Evolutionary conservation across 2,888 invertebrate species (phyloP).

Genomic region (Mythimna pallens): DNA sequence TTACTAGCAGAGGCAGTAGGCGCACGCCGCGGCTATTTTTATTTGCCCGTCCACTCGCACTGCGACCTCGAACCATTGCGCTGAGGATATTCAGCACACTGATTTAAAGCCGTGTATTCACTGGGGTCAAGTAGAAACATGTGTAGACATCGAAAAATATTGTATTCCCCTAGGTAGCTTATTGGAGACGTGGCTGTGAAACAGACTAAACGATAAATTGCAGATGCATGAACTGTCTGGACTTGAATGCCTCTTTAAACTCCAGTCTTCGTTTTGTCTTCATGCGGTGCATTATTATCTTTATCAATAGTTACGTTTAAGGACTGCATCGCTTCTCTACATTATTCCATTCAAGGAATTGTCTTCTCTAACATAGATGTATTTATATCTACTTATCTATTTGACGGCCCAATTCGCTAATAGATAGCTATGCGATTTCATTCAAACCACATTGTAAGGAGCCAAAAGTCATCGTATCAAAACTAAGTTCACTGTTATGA

Average conservation of each 20-base stretch:
- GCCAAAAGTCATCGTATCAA: too few species aligned
- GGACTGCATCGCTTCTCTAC: neutral
- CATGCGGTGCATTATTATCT: neutral
- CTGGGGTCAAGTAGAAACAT: neutral
- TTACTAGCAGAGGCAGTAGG: constrained; percentile 30
- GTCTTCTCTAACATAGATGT: neutral
- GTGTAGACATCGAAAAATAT: neutral
- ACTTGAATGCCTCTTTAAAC: too few species aligned
- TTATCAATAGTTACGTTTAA: neutral
- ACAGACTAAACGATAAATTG: neutral
- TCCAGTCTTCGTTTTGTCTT: neutral
- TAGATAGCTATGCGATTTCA: neutral
- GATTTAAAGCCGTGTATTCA: neutral
- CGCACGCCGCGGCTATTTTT: constrained; percentile 44
- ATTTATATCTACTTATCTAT: too few species aligned
- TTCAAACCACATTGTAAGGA: neutral
- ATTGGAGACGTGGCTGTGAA: too few species aligned
- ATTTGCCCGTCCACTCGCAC: constrained; percentile 20
- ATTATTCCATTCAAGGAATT: too few species aligned
- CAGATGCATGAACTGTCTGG: too few species aligned
- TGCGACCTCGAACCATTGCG: constrained; percentile 46
- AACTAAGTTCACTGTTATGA: constrained; percentile 26
- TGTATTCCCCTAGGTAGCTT: too few species aligned
- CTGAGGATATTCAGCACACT: constrained; percentile 3
- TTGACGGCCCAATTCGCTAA: neutral